Evolutionary conservation across 2,797 vertebrate genomes (phyloP).

Genomic region (Hafferia zeledoni): DNA sequence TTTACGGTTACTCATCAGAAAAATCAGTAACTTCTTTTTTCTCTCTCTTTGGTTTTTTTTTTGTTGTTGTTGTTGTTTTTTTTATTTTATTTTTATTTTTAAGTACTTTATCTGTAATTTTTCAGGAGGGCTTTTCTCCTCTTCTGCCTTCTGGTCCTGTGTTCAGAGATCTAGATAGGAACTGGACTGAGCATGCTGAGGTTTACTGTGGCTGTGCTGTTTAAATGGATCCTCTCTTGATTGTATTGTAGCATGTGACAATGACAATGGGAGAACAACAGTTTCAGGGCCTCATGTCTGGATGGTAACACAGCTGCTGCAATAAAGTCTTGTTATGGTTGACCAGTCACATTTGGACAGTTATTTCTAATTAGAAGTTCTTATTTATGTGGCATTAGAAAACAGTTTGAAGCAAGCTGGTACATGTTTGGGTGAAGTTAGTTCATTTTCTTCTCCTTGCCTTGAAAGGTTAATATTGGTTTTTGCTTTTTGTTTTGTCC

Average conservation of each 20-base stretch:
- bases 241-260: constrained; percentile 27
- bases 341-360: not conserved
- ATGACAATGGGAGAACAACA: constrained; percentile 4
- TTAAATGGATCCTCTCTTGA: constrained; percentile 46
- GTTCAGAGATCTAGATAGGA: not conserved
- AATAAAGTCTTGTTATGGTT: not conserved
- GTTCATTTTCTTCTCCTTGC: not conserved
- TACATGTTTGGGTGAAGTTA: not conserved
- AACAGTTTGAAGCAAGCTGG: not conserved
- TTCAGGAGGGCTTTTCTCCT: not conserved
- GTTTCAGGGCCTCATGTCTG: not conserved
- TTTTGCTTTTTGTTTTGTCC: not conserved
- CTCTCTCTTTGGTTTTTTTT: not conserved
- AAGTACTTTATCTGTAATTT: not conserved
- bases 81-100: not conserved
- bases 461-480: constrained; percentile 6
- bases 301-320: not conserved
- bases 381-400: not conserved
- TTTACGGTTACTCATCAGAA: not conserved
- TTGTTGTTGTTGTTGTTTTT: too few relatives aligned
- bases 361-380: not conserved
- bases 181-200: not conserved
- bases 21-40: not conserved
- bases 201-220: constrained; percentile 6
- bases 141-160: not conserved